Base-by-base conservation (phyloP, 2,888 invertebrate species). In the Dicycla oo region DNA sequence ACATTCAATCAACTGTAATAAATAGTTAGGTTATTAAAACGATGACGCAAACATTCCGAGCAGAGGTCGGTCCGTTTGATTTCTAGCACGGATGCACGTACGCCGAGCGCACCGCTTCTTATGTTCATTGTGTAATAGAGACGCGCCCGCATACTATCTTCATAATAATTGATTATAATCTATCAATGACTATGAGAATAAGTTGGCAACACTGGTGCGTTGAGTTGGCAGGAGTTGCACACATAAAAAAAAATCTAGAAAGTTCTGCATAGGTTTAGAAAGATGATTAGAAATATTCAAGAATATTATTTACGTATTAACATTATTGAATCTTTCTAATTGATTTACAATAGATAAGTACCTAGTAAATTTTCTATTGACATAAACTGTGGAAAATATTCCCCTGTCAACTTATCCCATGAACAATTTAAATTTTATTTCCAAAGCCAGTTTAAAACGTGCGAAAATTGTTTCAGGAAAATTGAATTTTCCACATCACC, bases 71-170 rank as follows among this genome's bases (percentile, higher is more conserved):
- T 91, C 87, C 90, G 91, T 88, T 91, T 86, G 76, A 79, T 91
- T 91, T 92, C 90, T 92, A 87, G 92, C 81, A 85, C 93, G 91
- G 91, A 91, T 91, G 87, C 82, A 82, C 78, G 43, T 73, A 80
- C 80, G 74, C 85, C 51, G 69, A 80, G 67, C 64, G 58, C 61
- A 49, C 40, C 58, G 73, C 70, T 43, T 69, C 77, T 71, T 83
- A 72, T 57, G 81, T 78, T 74, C 86, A 84, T 83, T 86, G 79
- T 75, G 83, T 83, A 82, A 82, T 38, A 80, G 67, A 79, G 84
- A 81, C 82, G 69, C 75, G 68, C 86, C 86, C 87, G 86, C 81
- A 84, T 86, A 76, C 70, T 62, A 26, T 73, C 65, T 51, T 67
- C 49, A 47, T 73, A 45, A n/a, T 63, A 62, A 75, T 75, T 77